These are phyloP conservation scores for Drosophila hydei DNA, from an alignment of 1,140 invertebrate genomes.

Conservation along the genomic window DNA sequence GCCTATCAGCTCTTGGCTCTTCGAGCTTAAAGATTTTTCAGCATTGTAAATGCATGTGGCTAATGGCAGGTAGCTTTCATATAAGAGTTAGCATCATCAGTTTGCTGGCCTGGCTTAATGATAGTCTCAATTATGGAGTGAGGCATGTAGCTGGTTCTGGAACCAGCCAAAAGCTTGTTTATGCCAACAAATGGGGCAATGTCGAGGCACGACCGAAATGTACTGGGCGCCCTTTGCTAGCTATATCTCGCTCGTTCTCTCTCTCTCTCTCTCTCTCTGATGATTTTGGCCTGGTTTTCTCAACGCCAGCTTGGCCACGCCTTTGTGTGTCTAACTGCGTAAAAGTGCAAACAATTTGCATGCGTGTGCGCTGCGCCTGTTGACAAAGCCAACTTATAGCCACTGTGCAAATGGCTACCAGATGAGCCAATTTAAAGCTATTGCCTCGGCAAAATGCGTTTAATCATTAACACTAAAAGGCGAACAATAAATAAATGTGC, in stretches of 20 bases:
- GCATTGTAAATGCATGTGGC: slow-evolving; percentile 6
- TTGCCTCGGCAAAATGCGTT: slow-evolving; percentile 16
- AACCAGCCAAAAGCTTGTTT: slow-evolving; percentile 38
- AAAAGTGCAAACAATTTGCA: slow-evolving; percentile 40
- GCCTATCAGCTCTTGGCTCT: background rate
- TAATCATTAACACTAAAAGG: slow-evolving; percentile 63
- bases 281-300: slow-evolving; percentile 35
- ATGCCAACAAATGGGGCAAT: background rate
- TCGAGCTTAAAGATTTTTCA: background rate
- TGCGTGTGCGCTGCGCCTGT: slow-evolving; percentile 31
- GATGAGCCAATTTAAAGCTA: slow-evolving; percentile 54
- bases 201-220: background rate
- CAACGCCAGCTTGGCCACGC: slow-evolving; percentile 63
- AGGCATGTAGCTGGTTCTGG: slow-evolving; percentile 39
- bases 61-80: slow-evolving; percentile 1
- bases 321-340: slow-evolving; percentile 36
- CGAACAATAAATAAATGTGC: slow-evolving; percentile 15
- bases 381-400: slow-evolving; percentile 64
- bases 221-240: background rate
- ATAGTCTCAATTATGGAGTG: slow-evolving; percentile 77
- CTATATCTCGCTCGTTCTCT: background rate
- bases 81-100: slow-evolving; percentile 37
- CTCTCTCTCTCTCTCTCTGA: slow-evolving; percentile 14
- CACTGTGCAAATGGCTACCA: slow-evolving; percentile 32
- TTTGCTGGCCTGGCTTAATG: slow-evolving; percentile 69